A percentile compares a stretch with the other conserved stretches of the same genome.
Conservation (phyloP, 2,113 vertebrate species). For the Oxyura jamaicensis region DNA sequence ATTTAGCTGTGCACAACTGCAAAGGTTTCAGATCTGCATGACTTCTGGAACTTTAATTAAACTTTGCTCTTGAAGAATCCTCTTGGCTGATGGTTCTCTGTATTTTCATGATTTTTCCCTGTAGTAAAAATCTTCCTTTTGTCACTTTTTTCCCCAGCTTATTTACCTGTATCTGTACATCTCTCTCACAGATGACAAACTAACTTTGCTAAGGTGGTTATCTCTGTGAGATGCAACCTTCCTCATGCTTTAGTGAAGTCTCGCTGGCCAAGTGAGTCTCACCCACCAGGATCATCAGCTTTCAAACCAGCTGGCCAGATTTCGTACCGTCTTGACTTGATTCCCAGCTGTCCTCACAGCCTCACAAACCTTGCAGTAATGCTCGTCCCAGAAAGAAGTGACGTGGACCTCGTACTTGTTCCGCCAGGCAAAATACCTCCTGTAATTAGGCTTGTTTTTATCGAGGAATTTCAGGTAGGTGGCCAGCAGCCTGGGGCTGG, state of each 20-base stretch:
- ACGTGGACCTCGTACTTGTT: constrained; percentile 77
- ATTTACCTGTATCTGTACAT: background rate
- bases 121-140: background rate
- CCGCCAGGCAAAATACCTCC: constrained; percentile 87
- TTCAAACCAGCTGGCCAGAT: constrained; percentile 85
- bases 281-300: constrained; percentile 42
- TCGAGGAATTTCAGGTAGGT: constrained; percentile 86
- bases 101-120: background rate
- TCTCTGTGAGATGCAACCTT: background rate
- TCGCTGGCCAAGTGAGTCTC: background rate
- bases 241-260: fast-evolving
- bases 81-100: background rate
- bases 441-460: constrained; percentile 75
- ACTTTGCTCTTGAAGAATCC: background rate
- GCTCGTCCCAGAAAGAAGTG: constrained; percentile 86
- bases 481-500: constrained; percentile 80
- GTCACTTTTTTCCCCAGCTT: background rate
- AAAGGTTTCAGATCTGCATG: background rate
- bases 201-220: fast-evolving
- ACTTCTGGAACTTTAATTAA: background rate
- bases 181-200: background rate
- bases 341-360: constrained; percentile 67
- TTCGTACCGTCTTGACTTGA: constrained; percentile 69
- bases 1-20: background rate
- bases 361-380: constrained; percentile 86